Percentiles rank a stretch among this genome's conserved stretches.
Conservation (phyloP, 2,113 vertebrate genomes). For the Scalopus aquaticus region DNA sequence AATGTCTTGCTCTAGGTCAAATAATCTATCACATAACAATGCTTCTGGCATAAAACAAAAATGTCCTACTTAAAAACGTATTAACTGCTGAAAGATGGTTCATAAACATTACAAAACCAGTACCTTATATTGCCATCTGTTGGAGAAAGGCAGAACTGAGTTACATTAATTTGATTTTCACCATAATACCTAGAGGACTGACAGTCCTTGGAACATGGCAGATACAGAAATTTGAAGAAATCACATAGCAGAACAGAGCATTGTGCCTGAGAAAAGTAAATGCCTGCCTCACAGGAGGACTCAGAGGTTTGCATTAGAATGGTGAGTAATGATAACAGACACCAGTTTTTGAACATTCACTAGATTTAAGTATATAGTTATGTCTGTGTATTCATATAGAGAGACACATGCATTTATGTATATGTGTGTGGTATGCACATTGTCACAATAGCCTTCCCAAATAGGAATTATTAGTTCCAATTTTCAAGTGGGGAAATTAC, state of each 20-base stretch:
- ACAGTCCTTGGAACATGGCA: neutral
- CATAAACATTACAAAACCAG: neutral
- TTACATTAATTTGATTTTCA: neutral
- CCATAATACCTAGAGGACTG: neutral
- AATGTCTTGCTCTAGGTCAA: neutral
- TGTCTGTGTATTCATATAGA: neutral
- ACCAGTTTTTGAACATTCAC: neutral
- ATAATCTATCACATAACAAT: neutral
- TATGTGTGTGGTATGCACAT: neutral
- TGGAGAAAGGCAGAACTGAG: constrained; percentile 33
- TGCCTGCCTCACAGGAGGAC: neutral
- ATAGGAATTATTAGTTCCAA: neutral
- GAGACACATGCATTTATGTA: neutral
- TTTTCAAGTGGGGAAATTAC: neutral
- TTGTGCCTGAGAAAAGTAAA: neutral
- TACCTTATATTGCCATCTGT: constrained; percentile 37
- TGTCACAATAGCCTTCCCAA: neutral
- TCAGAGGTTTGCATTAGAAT: neutral
- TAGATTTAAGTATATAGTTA: neutral
- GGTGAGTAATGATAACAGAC: neutral
- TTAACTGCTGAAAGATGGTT: neutral
- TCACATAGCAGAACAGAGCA: neutral
- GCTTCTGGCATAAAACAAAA: neutral
- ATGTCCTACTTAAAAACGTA: neutral
- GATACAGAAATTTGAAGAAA: neutral